Evolutionary conservation across 2,888 invertebrate genomes (phyloP), one percentile per base, ranked within the genome.

Genomic region (Eupithecia vulgata): DNA sequence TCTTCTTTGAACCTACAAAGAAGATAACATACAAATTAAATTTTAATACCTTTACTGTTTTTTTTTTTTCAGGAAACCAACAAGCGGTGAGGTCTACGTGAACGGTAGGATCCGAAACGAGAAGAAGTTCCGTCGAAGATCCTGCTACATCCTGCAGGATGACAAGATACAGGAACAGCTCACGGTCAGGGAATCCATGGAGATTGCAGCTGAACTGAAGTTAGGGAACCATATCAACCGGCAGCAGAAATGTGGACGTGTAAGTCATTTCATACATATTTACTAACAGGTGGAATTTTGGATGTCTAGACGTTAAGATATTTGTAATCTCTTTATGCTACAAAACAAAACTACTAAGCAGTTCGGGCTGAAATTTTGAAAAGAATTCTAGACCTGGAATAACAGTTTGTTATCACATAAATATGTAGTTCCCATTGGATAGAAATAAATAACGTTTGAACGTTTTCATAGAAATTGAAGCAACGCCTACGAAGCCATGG

Each of bases 81-180:
- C 92, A n/a, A 93, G 90, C 25, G 98, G 98, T 0, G 94, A 91
- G 35, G 95, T 98, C 48, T 91, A 92, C 65, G 95, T 98, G n/a
- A 98, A 98, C 85, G 97, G 96, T 5, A 94, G 95, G 45, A 84
- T 94, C 64, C 94, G 97, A 57, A 95, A 97, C 80, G 94, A 97
- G 77, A 95, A 96, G 79, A 91, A 94, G 72, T 97, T 98, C 81
- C 95, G 97, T 62, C 96, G 96, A 82, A 95, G 97, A 77, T 96
- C 97, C 5, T 98, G 98, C 81, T 99, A 98, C 91, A 98, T 99
- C 78, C 97, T 98, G 95, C 99, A 99, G 89, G 96, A 98, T 82
- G 97, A 97, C 82, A 95, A 95, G 84, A 94, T 99, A 30, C 97
- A 98, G 83, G 96, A 97, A 0, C 95, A 97, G 86, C 95, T 99